These are phyloP conservation scores for Drosophila paucipuncta DNA, from an alignment of 2,888 invertebrate species.

Conservation along the genomic window DNA sequence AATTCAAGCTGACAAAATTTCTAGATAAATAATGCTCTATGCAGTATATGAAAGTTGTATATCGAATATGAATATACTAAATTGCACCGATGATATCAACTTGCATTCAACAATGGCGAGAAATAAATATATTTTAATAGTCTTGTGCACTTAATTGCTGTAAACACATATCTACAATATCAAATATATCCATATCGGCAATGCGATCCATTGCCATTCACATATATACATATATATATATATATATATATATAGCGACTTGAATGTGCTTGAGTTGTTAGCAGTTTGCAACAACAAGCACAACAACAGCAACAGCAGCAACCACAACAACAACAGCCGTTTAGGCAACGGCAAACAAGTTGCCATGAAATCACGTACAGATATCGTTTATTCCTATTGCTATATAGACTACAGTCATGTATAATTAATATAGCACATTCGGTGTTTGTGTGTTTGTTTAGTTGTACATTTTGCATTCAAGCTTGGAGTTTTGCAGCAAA, in stretches of 20 bases:
- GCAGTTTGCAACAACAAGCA: constrained; percentile 20
- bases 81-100: background rate
- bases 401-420: constrained; percentile 30
- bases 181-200: background rate
- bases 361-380: constrained; percentile 58
- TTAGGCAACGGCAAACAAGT: constrained; percentile 30
- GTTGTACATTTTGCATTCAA: constrained; percentile 59
- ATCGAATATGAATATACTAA: background rate
- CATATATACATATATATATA: background rate
- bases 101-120: background rate
- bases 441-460: constrained; percentile 3
- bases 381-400: constrained; percentile 26
- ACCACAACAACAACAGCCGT: background rate
- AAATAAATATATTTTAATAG: background rate
- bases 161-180: background rate
- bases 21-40: background rate
- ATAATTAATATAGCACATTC: constrained; percentile 53
- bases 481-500: constrained; percentile 61
- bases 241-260: background rate
- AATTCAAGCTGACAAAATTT: background rate
- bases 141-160: constrained; percentile 22
- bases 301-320: too few relatives aligned
- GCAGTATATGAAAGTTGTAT: background rate
- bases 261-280: constrained; percentile 27
- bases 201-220: constrained; percentile 5